Evolutionary conservation across 23 tunicate species (phyloP).

Genomic region (Botrylloides violaceus): DNA sequence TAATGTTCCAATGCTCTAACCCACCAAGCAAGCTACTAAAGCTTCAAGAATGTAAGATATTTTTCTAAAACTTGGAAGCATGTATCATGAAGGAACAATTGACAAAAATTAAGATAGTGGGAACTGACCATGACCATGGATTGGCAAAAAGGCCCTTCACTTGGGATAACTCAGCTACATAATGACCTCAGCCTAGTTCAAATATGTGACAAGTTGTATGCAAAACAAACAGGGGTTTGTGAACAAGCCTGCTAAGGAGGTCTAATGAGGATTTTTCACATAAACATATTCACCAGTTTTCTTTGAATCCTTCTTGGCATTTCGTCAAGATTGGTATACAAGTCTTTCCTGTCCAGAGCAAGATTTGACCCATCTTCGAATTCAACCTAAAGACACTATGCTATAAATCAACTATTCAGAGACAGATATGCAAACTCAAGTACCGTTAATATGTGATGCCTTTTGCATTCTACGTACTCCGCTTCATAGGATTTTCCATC

Average conservation of each 20-base stretch:
- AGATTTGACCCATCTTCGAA: slow-evolving; percentile 45
- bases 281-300: slow-evolving; percentile 52
- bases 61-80: no score
- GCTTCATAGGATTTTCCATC: slow-evolving; percentile 63
- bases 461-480: slow-evolving; percentile 41
- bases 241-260: no score
- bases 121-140: neutral
- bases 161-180: no score
- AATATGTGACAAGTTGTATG: no score
- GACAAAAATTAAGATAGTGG: no score
- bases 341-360: slow-evolving; percentile 39
- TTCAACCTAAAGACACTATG: slow-evolving; percentile 30
- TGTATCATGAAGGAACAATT: no score
- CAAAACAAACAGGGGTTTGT: no score
- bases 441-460: slow-evolving; percentile 41
- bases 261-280: no score
- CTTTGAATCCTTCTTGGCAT: slow-evolving; percentile 41
- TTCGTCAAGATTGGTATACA: slow-evolving; percentile 33
- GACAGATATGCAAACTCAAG: neutral
- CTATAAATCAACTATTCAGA: neutral
- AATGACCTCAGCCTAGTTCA: no score
- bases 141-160: neutral
- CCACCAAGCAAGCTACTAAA: no score
- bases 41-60: no score
- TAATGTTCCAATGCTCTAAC: neutral